Evolutionary conservation across 1,140 invertebrate genomes (phyloP).

Genomic region (Fopius arisanus): DNA sequence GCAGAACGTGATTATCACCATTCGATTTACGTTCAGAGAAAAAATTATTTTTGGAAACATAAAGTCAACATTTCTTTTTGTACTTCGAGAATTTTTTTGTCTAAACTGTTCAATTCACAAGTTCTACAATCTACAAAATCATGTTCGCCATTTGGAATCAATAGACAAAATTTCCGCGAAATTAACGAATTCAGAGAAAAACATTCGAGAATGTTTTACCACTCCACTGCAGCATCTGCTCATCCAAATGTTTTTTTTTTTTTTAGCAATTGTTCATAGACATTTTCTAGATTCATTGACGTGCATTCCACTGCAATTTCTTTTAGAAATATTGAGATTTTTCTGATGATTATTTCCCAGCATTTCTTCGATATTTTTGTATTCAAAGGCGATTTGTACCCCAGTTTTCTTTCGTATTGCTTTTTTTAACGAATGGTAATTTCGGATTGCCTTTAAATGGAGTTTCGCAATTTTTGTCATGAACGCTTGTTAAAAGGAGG

Average conservation of each 20-base stretch:
- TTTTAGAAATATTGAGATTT: not conserved
- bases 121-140: too few relatives aligned
- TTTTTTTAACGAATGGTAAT: not conserved
- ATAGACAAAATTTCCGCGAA: too few relatives aligned
- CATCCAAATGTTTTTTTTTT: constrained; percentile 5
- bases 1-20: not conserved
- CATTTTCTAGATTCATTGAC: not conserved
- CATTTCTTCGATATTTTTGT: not conserved
- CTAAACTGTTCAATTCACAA: too few relatives aligned
- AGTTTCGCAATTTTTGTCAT: too few relatives aligned
- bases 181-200: too few relatives aligned
- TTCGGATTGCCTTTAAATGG: too few relatives aligned
- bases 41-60: too few relatives aligned
- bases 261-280: not conserved
- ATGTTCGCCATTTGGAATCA: too few relatives aligned
- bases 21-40: too few relatives aligned
- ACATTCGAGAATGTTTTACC: not conserved
- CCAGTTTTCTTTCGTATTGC: not conserved
- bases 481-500: too few relatives aligned
- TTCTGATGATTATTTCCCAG: not conserved
- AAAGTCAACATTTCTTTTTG: too few relatives aligned
- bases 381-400: not conserved
- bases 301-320: constrained; percentile 8
- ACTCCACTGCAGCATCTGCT: not conserved
- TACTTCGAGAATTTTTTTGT: too few relatives aligned